Evolutionary conservation across 1,140 invertebrate species (phyloP), one percentile per base, ranked within the genome.

Genomic region (Carcinoscorpius rotundicauda): DNA sequence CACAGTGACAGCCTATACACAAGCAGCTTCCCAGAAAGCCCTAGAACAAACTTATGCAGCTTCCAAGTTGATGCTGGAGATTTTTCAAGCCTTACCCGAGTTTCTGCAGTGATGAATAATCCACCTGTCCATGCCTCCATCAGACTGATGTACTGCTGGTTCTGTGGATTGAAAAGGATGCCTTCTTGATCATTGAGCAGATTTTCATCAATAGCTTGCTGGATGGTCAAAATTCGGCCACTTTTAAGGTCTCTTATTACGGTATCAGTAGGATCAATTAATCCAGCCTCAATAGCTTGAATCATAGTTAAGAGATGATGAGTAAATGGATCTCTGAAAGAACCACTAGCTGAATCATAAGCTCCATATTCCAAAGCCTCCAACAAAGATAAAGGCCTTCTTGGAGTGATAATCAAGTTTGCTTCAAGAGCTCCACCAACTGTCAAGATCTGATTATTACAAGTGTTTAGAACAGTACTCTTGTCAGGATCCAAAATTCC

Each of bases 391-490:
- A 69, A 77, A 29, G 85, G 75, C 49, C 78, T 79, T 4, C 88
- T 88, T 60, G 85, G 73, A 0, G 87, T 86, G 80, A 93, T 86
- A 58, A 93, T 81, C 66, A 93, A 87, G 76, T 92, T 89, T 76
- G 87, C 91, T 65, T 86, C 81, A 58, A 94, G 87, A 6, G 90
- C 90, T 80, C 93, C 88, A 64, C 83, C 81, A 58, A 93, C 79
- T 55, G 82, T 87, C 56, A 93, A 77, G 68, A 82, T 80, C 66
- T 78, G 81, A 9, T 89, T 89, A 10, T 87, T 90, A 79, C 91
- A 88, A 4, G 93, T 93, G 77, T 97, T 91, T 64, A 94, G 84
- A 67, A 97, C 87, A 75, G 86, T 87, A 63, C 86, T 84, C 52
- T 85, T 85, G 48, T 82, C 73, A 9, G 83, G 78, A 76, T 93